A percentile compares a stretch with the other conserved stretches of the same genome.
These are phyloP conservation scores for Galerucella pusilla DNA, from an alignment of 2,888 invertebrate genomes.

Conservation along the genomic window DNA sequence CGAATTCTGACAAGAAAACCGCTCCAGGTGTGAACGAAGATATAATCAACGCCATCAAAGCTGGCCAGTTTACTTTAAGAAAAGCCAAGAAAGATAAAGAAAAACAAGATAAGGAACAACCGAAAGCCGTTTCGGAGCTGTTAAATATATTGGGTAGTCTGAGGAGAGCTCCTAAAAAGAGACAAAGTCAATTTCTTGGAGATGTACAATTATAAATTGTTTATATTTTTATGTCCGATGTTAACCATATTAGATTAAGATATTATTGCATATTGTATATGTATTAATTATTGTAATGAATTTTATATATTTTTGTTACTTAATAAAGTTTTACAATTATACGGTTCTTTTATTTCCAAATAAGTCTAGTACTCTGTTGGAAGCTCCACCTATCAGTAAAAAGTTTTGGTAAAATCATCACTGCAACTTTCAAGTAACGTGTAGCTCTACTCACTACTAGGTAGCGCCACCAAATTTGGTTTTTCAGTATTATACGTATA, in stretches of 20 bases:
- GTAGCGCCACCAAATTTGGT: neutral
- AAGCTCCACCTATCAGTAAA: too few species aligned
- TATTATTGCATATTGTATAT: constrained; percentile 35
- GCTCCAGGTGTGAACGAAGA: constrained; percentile 76
- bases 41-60: constrained; percentile 81
- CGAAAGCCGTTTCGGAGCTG: constrained; percentile 75
- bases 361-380: neutral
- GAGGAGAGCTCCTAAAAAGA: constrained; percentile 67
- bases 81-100: constrained; percentile 71
- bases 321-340: constrained; percentile 29
- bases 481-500: neutral
- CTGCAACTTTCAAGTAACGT: neutral
- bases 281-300: constrained; percentile 35
- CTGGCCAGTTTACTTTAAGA: constrained; percentile 78
- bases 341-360: neutral
- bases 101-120: constrained; percentile 70
- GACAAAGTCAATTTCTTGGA: constrained; percentile 55
- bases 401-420: neutral
- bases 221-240: constrained; percentile 25
- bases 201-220: constrained; percentile 44
- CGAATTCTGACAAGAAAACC: constrained; percentile 45
- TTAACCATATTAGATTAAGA: constrained; percentile 33
- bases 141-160: constrained; percentile 75
- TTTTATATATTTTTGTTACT: constrained; percentile 42
- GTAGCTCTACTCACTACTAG: neutral